Conservation (phyloP, 2,888 invertebrate species). For the Hyppa rectilinea region DNA sequence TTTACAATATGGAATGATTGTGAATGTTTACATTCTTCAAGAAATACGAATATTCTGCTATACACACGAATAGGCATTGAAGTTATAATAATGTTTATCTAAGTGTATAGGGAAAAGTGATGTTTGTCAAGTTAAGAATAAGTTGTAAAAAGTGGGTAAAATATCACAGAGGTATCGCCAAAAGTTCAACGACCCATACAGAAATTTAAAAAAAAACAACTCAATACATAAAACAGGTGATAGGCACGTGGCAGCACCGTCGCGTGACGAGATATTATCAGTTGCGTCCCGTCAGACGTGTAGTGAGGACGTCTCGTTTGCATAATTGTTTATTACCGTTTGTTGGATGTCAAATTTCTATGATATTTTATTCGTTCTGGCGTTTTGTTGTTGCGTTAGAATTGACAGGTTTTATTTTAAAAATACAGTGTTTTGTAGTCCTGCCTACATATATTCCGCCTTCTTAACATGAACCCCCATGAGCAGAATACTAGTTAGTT, state of each 20-base stretch:
- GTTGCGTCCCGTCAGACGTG: slow-evolving; percentile 33
- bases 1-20: slow-evolving; percentile 10
- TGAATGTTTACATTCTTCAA: slow-evolving; percentile 29
- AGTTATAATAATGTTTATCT: slow-evolving; percentile 29
- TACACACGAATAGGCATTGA: slow-evolving; percentile 20
- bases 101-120: not conserved
- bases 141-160: not conserved
- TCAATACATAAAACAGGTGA: slow-evolving; percentile 50
- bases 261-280: slow-evolving; percentile 67
- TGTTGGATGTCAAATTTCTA: slow-evolving; percentile 46
- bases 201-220: slow-evolving; percentile 9
- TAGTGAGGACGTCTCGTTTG: slow-evolving; percentile 62
- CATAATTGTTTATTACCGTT: slow-evolving; percentile 63
- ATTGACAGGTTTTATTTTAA: not conserved
- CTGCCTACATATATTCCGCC: too few relatives aligned
- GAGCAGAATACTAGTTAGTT: too few relatives aligned
- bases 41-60: slow-evolving; percentile 26
- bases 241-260: slow-evolving; percentile 60
- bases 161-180: too few relatives aligned
- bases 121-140: not conserved
- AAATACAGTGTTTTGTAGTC: too few relatives aligned
- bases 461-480: too few relatives aligned
- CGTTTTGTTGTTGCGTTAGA: slow-evolving; percentile 13
- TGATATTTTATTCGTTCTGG: slow-evolving; percentile 35
- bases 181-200: not conserved